Percentiles rank a stretch among this genome's conserved stretches.
Conservation (phyloP, 2,888 invertebrate species). For the Eucera pruinosa region DNA sequence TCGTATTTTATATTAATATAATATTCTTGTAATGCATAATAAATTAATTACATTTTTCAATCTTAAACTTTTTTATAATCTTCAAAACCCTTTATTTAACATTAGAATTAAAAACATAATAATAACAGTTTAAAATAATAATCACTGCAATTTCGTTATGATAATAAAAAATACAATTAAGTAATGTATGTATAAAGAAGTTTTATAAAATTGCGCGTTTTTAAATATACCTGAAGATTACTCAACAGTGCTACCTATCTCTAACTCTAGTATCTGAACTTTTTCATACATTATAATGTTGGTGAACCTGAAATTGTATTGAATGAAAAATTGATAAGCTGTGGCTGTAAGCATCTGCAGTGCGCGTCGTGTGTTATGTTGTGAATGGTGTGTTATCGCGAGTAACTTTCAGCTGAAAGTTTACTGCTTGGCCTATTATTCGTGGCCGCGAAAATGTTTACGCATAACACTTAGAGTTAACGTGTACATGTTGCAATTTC, state of each 20-base stretch:
- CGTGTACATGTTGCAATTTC: neutral
- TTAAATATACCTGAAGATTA: too few species aligned
- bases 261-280: neutral
- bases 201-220: neutral
- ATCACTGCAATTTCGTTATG: too few species aligned
- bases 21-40: slow-evolving; percentile 9
- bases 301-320: slow-evolving; percentile 55
- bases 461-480: slow-evolving; percentile 20
- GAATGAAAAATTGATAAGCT: slow-evolving; percentile 64
- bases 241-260: neutral
- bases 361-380: slow-evolving; percentile 58
- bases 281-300: slow-evolving; percentile 21
- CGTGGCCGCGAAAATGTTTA: slow-evolving; percentile 41
- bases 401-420: slow-evolving; percentile 27
- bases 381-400: slow-evolving; percentile 34
- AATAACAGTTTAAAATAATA: too few species aligned
- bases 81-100: neutral
- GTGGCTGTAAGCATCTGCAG: slow-evolving; percentile 52
- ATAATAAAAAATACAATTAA: too few species aligned
- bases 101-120: too few species aligned
- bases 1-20: slow-evolving; percentile 8
- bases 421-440: slow-evolving; percentile 23
- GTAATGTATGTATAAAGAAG: too few species aligned
- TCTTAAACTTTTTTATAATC: neutral
- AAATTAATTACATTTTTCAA: slow-evolving; percentile 21